phyloP scores from a whole-genome alignment of 2,888 invertebrate genomes.

The Coronaproctus castanopsis region DNA sequence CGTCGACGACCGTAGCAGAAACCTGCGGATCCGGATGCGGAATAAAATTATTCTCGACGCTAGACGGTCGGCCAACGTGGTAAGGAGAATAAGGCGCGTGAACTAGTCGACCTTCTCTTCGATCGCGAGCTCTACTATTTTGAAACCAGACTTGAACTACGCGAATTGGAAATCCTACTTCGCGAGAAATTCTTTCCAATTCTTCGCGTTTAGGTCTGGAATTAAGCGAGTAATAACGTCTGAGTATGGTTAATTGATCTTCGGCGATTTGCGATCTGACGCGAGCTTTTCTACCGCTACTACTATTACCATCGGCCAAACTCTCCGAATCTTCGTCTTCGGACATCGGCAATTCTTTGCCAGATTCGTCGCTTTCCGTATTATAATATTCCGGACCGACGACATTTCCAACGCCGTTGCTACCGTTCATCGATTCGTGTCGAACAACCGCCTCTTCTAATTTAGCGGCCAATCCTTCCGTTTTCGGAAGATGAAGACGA shows the following conservation, averaged over 20 bases:
- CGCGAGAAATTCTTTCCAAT: constrained; percentile 66
- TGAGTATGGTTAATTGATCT: constrained; percentile 72
- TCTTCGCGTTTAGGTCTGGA: constrained; percentile 88
- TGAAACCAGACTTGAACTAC: constrained; percentile 93
- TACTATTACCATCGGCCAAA: constrained; percentile 18
- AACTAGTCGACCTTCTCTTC: constrained; percentile 41
- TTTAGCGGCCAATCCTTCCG: constrained; percentile 57
- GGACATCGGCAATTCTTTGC: constrained; percentile 18
- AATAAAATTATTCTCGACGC: constrained; percentile 7
- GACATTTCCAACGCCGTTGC: constrained; percentile 18
- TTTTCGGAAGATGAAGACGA: no score
- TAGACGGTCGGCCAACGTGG: constrained; percentile 13
- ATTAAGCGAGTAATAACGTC: constrained; percentile 73
- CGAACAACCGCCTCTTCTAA: constrained; percentile 42
- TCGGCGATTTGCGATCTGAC: constrained; percentile 87
- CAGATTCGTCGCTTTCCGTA: constrained; percentile 20
- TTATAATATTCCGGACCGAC: constrained; percentile 18
- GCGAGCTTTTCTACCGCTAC: constrained; percentile 52
- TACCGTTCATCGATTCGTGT: constrained; percentile 35
- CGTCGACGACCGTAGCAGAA: constrained; percentile 5
- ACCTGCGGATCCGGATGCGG: constrained; percentile 10
- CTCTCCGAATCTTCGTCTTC: constrained; percentile 20
- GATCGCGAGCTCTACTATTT: constrained; percentile 75
- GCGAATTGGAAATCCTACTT: constrained; percentile 38
- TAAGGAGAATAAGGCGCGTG: constrained; percentile 29